Evolutionary conservation across 2,113 vertebrate species (phyloP).

Genomic region (Tychaedon coryphoeus): DNA sequence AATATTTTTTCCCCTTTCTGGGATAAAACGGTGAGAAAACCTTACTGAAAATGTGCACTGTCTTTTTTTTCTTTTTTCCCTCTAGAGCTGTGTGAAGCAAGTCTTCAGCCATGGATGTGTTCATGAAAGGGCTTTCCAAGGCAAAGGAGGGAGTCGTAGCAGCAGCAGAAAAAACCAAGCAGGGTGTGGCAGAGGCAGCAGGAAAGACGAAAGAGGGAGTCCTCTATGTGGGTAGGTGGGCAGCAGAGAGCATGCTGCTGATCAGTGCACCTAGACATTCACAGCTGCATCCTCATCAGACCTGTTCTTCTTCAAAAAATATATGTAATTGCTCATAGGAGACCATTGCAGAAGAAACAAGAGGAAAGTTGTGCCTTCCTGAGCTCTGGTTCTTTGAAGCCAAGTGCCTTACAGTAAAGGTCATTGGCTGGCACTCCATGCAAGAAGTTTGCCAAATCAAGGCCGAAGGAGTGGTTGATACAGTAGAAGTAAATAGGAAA

Average conservation of each 20-base stretch:
- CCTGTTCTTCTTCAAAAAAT: not conserved
- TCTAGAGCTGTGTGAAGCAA: constrained; percentile 17
- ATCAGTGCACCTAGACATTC: not conserved
- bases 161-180: constrained; percentile 88
- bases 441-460: not conserved
- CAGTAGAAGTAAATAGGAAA: not conserved
- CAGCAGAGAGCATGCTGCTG: not conserved
- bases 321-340: not conserved
- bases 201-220: constrained; percentile 90
- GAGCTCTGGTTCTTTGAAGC: not conserved
- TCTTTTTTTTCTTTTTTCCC: not conserved
- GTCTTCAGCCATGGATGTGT: constrained; percentile 79
- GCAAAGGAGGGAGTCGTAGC: constrained; percentile 86
- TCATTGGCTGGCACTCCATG: not conserved
- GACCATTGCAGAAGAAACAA: not conserved
- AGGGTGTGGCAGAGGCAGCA: constrained; percentile 87
- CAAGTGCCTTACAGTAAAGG: not conserved
- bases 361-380: not conserved
- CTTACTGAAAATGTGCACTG: not conserved
- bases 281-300: not conserved
- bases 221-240: constrained; percentile 83
- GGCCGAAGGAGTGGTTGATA: not conserved
- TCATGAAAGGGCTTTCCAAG: constrained; percentile 85
- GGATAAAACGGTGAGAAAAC: not conserved
- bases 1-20: not conserved